These are phyloP conservation scores for Hedya salicella DNA, from an alignment of 2,888 invertebrate genomes.

Conservation along the genomic window DNA sequence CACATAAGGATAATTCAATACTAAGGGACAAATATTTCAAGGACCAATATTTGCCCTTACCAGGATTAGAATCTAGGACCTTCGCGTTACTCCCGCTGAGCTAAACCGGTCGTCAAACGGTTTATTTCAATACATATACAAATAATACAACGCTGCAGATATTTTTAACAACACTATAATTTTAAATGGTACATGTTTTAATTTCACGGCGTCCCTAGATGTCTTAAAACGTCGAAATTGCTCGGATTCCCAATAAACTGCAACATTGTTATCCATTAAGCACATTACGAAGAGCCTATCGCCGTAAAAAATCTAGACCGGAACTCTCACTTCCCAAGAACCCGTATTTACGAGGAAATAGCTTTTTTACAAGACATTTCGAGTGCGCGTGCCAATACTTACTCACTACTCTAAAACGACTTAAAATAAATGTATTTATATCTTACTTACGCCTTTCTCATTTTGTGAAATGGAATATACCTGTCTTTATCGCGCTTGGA, in stretches of 20 bases:
- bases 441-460: background rate
- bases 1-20: no score
- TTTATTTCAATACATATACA: no score
- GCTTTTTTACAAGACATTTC: constrained; percentile 55
- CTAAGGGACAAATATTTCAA: no score
- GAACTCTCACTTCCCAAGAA: constrained; percentile 77
- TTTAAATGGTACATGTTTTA: no score
- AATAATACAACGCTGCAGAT: no score
- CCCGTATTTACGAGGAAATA: constrained; percentile 62
- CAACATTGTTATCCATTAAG: constrained; percentile 45
- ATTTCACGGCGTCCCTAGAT: no score
- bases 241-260: constrained; percentile 33
- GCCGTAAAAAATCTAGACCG: constrained; percentile 58
- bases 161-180: no score
- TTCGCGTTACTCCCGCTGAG: no score
- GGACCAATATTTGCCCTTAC: no score
- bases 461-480: constrained; percentile 27
- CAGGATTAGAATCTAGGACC: no score
- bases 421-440: background rate
- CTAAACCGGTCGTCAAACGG: no score
- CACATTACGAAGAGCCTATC: constrained; percentile 32
- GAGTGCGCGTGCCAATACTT: constrained; percentile 72
- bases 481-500: constrained; percentile 48
- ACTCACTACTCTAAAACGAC: constrained; percentile 4
- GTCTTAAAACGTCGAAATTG: no score